These are phyloP conservation scores for Sebastes iracundus DNA, from an alignment of 2,797 vertebrate genomes.

Conservation along the genomic window DNA sequence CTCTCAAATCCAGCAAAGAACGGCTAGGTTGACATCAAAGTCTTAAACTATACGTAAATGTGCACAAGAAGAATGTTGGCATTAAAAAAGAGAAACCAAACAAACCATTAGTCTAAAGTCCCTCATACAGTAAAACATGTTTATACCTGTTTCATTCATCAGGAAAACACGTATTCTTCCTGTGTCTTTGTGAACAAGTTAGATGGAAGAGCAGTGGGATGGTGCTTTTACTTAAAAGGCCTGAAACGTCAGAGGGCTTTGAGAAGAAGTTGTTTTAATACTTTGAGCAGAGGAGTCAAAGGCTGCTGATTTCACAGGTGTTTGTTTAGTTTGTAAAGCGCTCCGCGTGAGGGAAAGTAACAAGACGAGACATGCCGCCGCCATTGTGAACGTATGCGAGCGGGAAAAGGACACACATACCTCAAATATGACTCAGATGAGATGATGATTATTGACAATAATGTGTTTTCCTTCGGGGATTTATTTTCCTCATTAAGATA, in stretches of 20 bases:
- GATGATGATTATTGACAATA: constrained; percentile 13
- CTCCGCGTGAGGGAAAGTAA: background rate
- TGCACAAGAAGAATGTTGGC: background rate
- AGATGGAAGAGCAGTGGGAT: background rate
- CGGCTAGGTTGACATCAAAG: background rate
- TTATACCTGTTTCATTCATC: constrained; percentile 15
- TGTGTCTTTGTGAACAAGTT: background rate
- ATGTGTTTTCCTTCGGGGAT: constrained; percentile 11
- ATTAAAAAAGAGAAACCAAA: background rate
- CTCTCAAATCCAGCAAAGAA: background rate
- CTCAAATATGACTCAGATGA: constrained; percentile 14
- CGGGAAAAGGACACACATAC: constrained; percentile 7
- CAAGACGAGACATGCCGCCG: constrained; percentile 37
- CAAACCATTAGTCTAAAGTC: background rate
- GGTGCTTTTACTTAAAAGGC: background rate
- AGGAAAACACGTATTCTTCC: background rate
- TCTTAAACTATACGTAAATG: background rate
- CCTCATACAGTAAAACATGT: background rate
- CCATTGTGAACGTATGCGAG: background rate
- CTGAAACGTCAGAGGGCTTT: constrained; percentile 25
- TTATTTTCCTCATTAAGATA: background rate
- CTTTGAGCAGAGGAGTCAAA: background rate
- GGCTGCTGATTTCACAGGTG: background rate
- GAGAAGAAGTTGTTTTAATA: background rate
- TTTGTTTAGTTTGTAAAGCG: constrained; percentile 10